A percentile compares a stretch with the other conserved stretches of the same genome.
phyloP scores from a whole-genome alignment of 2,797 vertebrate species.

The Lacerta viridis region DNA sequence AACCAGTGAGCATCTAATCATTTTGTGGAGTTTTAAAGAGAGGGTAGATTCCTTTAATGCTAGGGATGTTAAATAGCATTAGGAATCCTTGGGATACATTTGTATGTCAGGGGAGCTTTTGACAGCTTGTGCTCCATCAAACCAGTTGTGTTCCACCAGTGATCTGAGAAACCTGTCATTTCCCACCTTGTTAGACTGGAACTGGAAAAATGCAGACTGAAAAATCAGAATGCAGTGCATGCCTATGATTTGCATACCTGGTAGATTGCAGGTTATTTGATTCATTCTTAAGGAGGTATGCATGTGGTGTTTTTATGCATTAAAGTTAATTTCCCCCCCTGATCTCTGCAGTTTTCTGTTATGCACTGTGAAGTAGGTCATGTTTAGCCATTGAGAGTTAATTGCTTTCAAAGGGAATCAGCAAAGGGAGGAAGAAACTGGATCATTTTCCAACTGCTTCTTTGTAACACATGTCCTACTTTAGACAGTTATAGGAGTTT shows the following conservation, averaged over 20 bases:
- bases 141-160: not conserved
- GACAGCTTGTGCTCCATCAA: not conserved
- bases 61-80: not conserved
- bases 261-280: not conserved
- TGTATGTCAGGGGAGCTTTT: not conserved
- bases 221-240: not conserved
- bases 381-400: conserved; percentile 28
- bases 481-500: conserved; percentile 12
- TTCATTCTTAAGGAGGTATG: not conserved
- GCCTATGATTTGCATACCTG: not conserved
- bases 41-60: not conserved
- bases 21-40: not conserved
- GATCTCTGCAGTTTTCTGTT: not conserved
- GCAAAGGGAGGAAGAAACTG: conserved; percentile 23
- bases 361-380: conserved; percentile 37
- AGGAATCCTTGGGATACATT: no score
- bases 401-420: conserved; percentile 39
- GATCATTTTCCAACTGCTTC: conserved; percentile 36
- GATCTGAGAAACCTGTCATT: not conserved
- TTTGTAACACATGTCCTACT: conserved; percentile 30
- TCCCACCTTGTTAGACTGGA: not conserved
- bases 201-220: not conserved
- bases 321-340: not conserved
- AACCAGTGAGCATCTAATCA: not conserved
- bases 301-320: not conserved